These are phyloP conservation scores for Cephus runcator DNA, from an alignment of 2,888 invertebrate genomes.

Conservation along the genomic window DNA sequence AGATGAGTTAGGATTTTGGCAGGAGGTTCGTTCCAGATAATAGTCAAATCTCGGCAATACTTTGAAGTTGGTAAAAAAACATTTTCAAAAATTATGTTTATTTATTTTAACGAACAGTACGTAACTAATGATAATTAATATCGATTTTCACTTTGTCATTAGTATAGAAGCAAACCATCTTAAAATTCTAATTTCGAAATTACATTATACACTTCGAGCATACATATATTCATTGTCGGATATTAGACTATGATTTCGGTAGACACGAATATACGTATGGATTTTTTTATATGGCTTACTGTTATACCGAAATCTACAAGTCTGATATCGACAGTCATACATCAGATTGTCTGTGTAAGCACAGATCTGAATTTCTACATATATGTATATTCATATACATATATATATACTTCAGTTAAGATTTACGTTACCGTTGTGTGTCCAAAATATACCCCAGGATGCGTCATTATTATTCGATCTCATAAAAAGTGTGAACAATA, in stretches of 20 bases:
- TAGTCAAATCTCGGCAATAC: neutral
- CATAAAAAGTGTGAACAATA: too few relatives aligned
- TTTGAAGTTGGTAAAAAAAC: neutral
- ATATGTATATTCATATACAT: too few relatives aligned
- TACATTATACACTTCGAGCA: neutral
- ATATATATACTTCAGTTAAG: neutral
- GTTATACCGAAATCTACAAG: neutral
- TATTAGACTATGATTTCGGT: neutral
- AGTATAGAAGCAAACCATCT: neutral
- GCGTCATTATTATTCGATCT: neutral
- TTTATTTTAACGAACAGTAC: neutral
- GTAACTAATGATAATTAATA: neutral
- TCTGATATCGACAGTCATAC: neutral
- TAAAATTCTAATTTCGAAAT: neutral
- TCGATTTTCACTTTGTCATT: neutral
- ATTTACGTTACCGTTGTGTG: neutral
- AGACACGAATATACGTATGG: neutral
- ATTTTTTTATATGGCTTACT: neutral
- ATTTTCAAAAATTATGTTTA: neutral
- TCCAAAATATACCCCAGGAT: neutral
- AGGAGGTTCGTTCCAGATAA: neutral
- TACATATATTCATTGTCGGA: neutral
- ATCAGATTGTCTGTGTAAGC: too few relatives aligned
- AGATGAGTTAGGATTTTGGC: neutral
- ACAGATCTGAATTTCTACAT: too few relatives aligned